phyloP scores from a whole-genome alignment of 2,797 vertebrate genomes.

The Fundulus diaphanus region DNA sequence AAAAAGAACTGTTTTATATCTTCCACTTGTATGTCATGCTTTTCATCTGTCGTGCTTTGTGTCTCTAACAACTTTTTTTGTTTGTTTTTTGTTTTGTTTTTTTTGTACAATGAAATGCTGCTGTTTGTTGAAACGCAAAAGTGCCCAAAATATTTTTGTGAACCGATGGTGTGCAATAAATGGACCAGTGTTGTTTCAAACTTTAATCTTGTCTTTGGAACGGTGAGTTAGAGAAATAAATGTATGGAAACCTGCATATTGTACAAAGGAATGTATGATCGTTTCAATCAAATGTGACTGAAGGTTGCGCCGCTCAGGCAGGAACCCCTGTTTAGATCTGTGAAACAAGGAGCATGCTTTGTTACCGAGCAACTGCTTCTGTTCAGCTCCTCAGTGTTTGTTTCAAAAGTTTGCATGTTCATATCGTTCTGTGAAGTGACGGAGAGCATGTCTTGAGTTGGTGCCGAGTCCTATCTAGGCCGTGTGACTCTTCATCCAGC shows the following conservation, averaged over 20 bases:
- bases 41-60: conserved; percentile 58
- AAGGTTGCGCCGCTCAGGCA: conserved; percentile 50
- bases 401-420: conserved; percentile 65
- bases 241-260: conserved; percentile 20
- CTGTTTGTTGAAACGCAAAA: conserved; percentile 80
- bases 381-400: conserved; percentile 49
- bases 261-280: conserved; percentile 67
- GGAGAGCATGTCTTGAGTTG: conserved; percentile 68
- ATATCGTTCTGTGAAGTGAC: conserved; percentile 68
- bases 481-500: conserved; percentile 54
- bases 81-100: not conserved
- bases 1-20: conserved; percentile 53
- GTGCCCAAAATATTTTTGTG: conserved; percentile 82
- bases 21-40: conserved; percentile 69
- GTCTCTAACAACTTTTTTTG: conserved; percentile 63
- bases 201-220: conserved; percentile 61
- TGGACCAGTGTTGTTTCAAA: conserved; percentile 73
- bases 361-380: conserved; percentile 38
- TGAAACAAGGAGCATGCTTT: conserved; percentile 62
- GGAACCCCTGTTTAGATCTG: conserved; percentile 57
- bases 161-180: conserved; percentile 81
- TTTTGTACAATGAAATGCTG: conserved; percentile 76
- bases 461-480: conserved; percentile 49
- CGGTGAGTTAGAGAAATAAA: conserved; percentile 41
- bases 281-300: conserved; percentile 66